Conservation (phyloP, 1,140 invertebrate species). For the Globodera rostochiensis region DNA sequence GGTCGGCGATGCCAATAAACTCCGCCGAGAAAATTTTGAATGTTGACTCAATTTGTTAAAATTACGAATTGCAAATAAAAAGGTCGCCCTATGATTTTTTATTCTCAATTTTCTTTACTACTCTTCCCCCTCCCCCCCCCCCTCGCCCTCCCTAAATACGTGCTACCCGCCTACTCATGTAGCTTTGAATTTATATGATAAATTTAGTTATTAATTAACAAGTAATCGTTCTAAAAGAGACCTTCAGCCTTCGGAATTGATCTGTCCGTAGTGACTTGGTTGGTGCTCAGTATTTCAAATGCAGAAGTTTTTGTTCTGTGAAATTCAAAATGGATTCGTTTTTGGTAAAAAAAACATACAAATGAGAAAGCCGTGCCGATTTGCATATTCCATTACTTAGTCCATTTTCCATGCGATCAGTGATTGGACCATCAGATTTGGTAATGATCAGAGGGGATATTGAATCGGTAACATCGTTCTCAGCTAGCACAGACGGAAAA, state of each 20-base stretch:
- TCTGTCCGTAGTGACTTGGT: neutral
- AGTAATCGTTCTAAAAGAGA: neutral
- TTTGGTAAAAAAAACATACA: neutral
- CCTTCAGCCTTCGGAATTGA: neutral
- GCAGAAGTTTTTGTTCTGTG: neutral
- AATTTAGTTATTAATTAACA: too few relatives aligned
- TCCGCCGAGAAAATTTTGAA: too few relatives aligned
- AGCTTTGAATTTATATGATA: too few relatives aligned
- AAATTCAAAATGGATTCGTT: neutral
- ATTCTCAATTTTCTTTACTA: too few relatives aligned
- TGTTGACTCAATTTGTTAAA: too few relatives aligned
- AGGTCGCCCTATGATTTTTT: too few relatives aligned
- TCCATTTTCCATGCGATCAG: neutral
- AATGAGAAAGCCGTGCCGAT: neutral
- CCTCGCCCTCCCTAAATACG: too few relatives aligned
- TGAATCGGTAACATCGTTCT: neutral
- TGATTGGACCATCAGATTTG: neutral
- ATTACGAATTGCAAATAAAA: too few relatives aligned
- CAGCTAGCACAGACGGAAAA: neutral
- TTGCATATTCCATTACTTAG: neutral
- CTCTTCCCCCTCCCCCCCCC: too few relatives aligned
- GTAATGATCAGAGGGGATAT: neutral
- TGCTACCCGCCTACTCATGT: too few relatives aligned
- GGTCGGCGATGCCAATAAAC: too few relatives aligned
- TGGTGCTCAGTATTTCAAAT: neutral